Conservation (phyloP, 2,888 invertebrate genomes). For the Nymphalis urticae region DNA sequence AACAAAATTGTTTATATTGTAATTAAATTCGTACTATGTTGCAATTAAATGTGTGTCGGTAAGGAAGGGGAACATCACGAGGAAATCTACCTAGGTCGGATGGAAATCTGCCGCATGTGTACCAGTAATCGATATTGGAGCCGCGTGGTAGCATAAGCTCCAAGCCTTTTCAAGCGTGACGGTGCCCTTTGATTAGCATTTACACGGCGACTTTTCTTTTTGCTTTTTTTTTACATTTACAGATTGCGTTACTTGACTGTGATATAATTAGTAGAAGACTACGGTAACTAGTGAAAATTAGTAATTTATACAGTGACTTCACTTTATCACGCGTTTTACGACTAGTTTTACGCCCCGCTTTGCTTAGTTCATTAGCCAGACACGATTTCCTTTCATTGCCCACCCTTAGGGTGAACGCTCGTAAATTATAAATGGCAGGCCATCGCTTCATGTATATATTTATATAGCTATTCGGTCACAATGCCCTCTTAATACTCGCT, state of each 20-base stretch:
- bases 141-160: too few relatives aligned
- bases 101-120: too few relatives aligned
- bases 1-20: too few relatives aligned
- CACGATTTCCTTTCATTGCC: conserved; percentile 28
- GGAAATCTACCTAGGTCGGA: too few relatives aligned
- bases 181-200: neutral
- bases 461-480: neutral
- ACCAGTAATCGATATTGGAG: too few relatives aligned
- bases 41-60: too few relatives aligned
- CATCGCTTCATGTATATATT: conserved; percentile 6
- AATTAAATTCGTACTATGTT: too few relatives aligned
- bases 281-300: neutral
- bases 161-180: too few relatives aligned
- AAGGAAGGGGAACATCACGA: too few relatives aligned
- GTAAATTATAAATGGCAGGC: conserved; percentile 33
- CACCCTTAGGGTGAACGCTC: conserved; percentile 32
- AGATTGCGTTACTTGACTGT: too few relatives aligned
- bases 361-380: conserved; percentile 29
- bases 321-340: conserved; percentile 27
- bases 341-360: conserved; percentile 17
- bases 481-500: neutral
- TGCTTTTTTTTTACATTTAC: too few relatives aligned
- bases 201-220: too few relatives aligned
- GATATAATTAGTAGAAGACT: neutral
- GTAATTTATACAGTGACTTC: conserved; percentile 15